Percentiles rank a stretch among this genome's conserved stretches.
phyloP scores from a whole-genome alignment of 2,113 vertebrate genomes.

The Varanus salvator region DNA sequence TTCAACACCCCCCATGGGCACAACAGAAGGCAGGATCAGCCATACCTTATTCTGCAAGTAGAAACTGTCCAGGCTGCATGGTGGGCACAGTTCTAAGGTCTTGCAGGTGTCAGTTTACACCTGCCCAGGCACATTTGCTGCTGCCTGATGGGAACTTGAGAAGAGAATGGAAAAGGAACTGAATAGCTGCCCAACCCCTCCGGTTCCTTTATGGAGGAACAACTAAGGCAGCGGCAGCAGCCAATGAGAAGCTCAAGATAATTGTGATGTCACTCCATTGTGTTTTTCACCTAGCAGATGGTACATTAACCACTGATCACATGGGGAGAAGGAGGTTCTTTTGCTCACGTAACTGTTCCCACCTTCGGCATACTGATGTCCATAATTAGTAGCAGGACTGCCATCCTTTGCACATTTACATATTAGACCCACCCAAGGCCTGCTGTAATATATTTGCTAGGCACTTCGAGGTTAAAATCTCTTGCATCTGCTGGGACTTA shows the following conservation, averaged over 20 bases:
- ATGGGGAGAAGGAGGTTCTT: neutral
- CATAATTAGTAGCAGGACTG: neutral
- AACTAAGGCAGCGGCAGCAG: neutral
- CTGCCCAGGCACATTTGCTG: slow-evolving; percentile 14
- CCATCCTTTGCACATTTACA: no score
- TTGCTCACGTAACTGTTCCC: neutral
- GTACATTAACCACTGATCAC: neutral
- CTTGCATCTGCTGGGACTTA: no score
- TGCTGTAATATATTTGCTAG: no score
- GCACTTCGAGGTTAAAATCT: no score
- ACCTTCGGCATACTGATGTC: neutral
- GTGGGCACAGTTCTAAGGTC: slow-evolving; percentile 17
- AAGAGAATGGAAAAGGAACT: neutral
- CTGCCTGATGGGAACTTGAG: slow-evolving; percentile 15
- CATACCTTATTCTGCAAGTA: slow-evolving; percentile 21
- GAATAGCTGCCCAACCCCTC: neutral
- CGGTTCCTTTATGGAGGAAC: neutral
- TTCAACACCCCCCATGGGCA: neutral
- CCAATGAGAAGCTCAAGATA: slow-evolving; percentile 28
- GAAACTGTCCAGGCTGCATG: slow-evolving; percentile 33
- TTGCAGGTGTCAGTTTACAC: slow-evolving; percentile 14
- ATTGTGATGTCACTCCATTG: slow-evolving; percentile 38
- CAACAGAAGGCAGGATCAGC: neutral
- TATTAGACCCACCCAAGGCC: no score
- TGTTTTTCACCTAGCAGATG: slow-evolving; percentile 21